A percentile compares a stretch with the other conserved stretches of the same genome.
These are phyloP conservation scores for Dromococcyx pavoninus DNA, from an alignment of 2,797 vertebrate genomes.

Conservation along the genomic window DNA sequence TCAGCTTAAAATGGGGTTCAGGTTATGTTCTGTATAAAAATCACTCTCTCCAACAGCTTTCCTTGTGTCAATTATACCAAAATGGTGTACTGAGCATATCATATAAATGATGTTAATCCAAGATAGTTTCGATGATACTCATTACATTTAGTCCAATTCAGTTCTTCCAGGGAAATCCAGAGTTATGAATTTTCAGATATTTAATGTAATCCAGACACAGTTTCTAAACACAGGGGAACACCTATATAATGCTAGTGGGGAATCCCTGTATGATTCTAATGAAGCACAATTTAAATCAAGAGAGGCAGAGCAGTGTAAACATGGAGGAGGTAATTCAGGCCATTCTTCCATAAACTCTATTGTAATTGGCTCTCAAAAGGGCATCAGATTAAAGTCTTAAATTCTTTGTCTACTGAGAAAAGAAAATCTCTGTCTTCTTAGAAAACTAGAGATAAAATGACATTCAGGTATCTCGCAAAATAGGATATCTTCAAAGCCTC, in stretches of 20 bases:
- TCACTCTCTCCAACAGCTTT: background rate
- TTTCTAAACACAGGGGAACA: background rate
- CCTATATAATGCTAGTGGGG: accelerated
- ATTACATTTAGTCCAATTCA: background rate
- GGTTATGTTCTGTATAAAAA: background rate
- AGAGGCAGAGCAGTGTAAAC: background rate
- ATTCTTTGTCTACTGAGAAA: background rate
- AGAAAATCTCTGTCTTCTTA: background rate
- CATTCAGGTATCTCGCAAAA: background rate
- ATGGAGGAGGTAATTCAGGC: background rate
- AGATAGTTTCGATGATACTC: background rate
- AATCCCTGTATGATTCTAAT: background rate
- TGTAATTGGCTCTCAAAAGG: background rate
- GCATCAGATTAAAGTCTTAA: background rate
- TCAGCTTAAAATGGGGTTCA: background rate
- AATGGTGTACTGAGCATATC: background rate
- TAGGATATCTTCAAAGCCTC: background rate
- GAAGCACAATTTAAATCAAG: background rate
- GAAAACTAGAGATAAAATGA: background rate
- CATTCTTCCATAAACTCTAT: background rate
- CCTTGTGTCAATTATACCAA: background rate
- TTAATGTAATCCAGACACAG: background rate
- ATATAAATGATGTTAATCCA: background rate
- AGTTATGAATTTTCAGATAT: background rate
- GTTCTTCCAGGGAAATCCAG: background rate